A percentile compares a stretch with the other conserved stretches of the same genome.
Conservation (phyloP, 2,888 invertebrate species). For the Ormyrus thymus region DNA sequence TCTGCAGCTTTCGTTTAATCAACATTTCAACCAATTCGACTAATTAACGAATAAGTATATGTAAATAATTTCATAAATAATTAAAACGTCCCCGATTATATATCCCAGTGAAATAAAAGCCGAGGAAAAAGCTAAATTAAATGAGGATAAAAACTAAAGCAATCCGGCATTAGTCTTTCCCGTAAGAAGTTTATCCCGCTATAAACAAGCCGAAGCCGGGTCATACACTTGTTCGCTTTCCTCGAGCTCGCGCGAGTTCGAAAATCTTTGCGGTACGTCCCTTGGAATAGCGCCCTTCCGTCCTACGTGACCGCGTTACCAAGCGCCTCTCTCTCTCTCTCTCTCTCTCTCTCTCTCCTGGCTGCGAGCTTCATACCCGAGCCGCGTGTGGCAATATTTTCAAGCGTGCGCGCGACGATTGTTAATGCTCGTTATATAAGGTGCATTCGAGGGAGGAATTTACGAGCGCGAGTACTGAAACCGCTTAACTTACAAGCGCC, state of each 20-base stretch:
- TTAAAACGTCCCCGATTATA: too few relatives aligned
- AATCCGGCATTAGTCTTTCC: not conserved
- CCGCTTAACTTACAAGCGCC: too few relatives aligned
- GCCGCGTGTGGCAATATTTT: not conserved
- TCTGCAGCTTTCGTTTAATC: too few relatives aligned
- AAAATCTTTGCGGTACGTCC: conserved; percentile 44
- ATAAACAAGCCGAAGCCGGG: conserved; percentile 4
- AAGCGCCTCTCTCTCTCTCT: not conserved
- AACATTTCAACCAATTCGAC: too few relatives aligned
- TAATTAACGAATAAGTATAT: too few relatives aligned
- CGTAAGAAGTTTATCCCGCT: conserved; percentile 2
- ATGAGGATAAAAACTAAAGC: not conserved
- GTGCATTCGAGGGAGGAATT: not conserved
- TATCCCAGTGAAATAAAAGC: too few relatives aligned
- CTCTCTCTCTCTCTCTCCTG: too few relatives aligned
- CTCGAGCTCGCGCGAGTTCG: conserved; percentile 4
- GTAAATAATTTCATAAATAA: too few relatives aligned
- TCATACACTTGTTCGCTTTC: not conserved
- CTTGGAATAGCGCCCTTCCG: conserved; percentile 50
- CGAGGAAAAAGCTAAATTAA: not conserved
- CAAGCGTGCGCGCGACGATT: conserved; percentile 17
- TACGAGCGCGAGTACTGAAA: not conserved
- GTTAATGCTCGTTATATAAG: conserved; percentile 31
- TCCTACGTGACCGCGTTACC: conserved; percentile 52
- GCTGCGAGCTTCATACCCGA: not conserved